Evolutionary conservation across 2,113 vertebrate genomes (phyloP), one percentile per base, ranked within the genome.

Genomic region (Lichenostomus cassidix): DNA sequence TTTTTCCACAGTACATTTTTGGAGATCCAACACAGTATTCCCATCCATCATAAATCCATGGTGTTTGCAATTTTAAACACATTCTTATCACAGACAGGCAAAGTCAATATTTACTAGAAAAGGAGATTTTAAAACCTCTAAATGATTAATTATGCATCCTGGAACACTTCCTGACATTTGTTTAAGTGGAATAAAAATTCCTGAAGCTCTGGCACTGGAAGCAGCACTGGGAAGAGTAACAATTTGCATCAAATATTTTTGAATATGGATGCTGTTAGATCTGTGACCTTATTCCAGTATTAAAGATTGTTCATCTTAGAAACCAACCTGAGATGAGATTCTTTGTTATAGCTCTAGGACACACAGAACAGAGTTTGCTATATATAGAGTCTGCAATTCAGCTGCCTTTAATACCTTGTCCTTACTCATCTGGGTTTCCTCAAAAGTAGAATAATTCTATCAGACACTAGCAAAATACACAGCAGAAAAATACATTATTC

Each of bases 61-160:
- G 24, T 64, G 50, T 68, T 92, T 56, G 63, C 50, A 77, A 77
- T 77, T 95, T 90, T 77, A 89, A 90, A 90, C 6, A 63, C 7
- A 88, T 78, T 85, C 62, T 90, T 86, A 73, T 80, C 25, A 33
- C 39, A 46, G 52, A 83, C 25, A 87, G 39, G 27, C 23, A 93
- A 93, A 96, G 79, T 83, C 80, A 95, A 77, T 89, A 90, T 93
- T 92, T 95, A 83, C 44, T 33, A 25, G 55, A 91, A 90, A 84
- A 84, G 41, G 25, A 85, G 74, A 89, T 73, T 88, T 90, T 27
- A 73, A 93, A 94, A 68, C 22, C 8, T 68, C 73, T 71, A 67
- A 63, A 84, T 89, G 47, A 92, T 90, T 93, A 89, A 93, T 81
- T 88, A 94, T 69, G 71, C 47, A 88, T 80, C 76, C 71, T 86